Base-by-base conservation (phyloP, 2,888 invertebrate genomes). In the Crocallis elinguaria region DNA sequence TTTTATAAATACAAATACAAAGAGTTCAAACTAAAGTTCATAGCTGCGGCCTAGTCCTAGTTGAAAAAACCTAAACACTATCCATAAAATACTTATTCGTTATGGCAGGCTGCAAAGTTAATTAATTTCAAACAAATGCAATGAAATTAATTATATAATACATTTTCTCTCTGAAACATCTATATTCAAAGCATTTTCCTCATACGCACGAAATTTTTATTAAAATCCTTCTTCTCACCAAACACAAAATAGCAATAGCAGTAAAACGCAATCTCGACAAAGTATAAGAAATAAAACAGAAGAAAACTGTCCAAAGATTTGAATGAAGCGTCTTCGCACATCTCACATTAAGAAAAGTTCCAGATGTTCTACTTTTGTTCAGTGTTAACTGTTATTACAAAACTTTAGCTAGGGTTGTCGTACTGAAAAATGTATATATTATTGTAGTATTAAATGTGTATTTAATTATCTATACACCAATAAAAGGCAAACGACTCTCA, bases 331-430 rank as follows among this genome's bases (percentile, higher is more conserved):
- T 67, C 73, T 53, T 67, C 66, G 59, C 66, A 62, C 57, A 62
- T 64, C 66, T 67, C 71, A 65, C 72, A 73, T 76, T 67, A 64
- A 59, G 71, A 67, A 53, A 73, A 75, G 68, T 76, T 73, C 67
- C 60, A 62, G 67, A 64, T 68, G 73, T 63, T 67, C 75, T 46
- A 71, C 69, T 77, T 75, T 73, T 70, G 71, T 69, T 69, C 70
- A 60, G 71, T 71, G 77, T 74, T 75, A 79, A 80, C 75, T 75
- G 77, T 77, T 80, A 80, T 80, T 75, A 65, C 67, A 48, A 69
- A 81, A 79, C 66, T 79, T 77, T 59, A 41, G 46, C 29, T 61
- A 78, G 71, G 75, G 76, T 35, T 75, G 74, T 32, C 65, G 46
- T 36, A 9, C 11, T 36, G 12, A n/a, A 46, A 1, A 6, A n/a